Percentiles rank a stretch among this genome's conserved stretches.
These are phyloP conservation scores for Branchellion lobata DNA, from an alignment of 2,888 invertebrate genomes.

Conservation along the genomic window DNA sequence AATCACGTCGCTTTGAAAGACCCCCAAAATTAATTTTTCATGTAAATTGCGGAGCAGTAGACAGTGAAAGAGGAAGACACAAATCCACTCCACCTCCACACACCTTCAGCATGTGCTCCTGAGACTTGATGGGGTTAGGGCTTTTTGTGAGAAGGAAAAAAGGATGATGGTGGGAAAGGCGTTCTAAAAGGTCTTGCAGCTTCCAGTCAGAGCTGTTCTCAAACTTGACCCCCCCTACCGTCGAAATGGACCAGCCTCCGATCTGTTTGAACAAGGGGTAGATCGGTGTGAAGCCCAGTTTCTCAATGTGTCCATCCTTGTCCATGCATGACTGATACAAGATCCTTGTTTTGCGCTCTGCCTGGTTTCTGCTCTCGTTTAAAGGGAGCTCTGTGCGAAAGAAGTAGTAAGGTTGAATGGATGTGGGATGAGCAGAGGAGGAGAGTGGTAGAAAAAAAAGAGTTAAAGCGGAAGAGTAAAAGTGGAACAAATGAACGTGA, in stretches of 20 bases:
- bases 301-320: conserved; percentile 83
- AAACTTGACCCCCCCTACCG: not conserved
- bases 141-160: conserved; percentile 88
- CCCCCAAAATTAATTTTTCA: too few relatives aligned
- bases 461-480: too few relatives aligned
- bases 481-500: too few relatives aligned
- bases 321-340: conserved; percentile 92
- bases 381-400: conserved; percentile 35
- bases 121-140: conserved; percentile 88
- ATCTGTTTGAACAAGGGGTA: conserved; percentile 66
- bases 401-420: too few relatives aligned
- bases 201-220: conserved; percentile 67
- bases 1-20: too few relatives aligned
- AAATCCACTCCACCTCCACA: too few relatives aligned
- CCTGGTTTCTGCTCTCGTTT: conserved; percentile 63
- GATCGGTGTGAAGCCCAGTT: conserved; percentile 79
- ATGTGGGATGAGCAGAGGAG: too few relatives aligned
- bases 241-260: conserved; percentile 80
- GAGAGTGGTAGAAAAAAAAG: too few relatives aligned
- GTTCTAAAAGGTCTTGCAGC: conserved; percentile 75
- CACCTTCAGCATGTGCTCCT: conserved; percentile 69
- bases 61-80: too few relatives aligned
- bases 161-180: conserved; percentile 72
- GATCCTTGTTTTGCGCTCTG: conserved; percentile 82
- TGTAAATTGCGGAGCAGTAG: too few relatives aligned